These are phyloP conservation scores for Orthonychiurus folsomi DNA, from an alignment of 2,888 invertebrate genomes.

Conservation along the genomic window DNA sequence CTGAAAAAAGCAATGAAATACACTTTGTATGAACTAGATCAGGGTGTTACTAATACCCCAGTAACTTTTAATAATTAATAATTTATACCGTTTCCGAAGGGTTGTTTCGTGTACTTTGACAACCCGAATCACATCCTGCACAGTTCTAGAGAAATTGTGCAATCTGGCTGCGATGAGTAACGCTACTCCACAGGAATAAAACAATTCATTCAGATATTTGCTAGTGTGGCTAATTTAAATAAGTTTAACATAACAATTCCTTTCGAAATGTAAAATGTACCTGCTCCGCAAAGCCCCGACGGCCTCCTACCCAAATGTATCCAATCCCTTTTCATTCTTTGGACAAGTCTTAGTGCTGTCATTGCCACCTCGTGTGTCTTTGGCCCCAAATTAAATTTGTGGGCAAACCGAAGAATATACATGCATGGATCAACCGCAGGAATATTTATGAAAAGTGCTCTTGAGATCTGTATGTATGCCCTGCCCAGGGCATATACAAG, in stretches of 20 bases:
- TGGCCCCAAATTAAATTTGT: slow-evolving; percentile 79
- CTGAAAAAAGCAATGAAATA: slow-evolving; percentile 45
- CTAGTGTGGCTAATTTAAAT: too few species aligned
- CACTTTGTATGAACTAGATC: background rate
- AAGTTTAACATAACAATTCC: too few species aligned
- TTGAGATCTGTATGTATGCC: slow-evolving; percentile 79
- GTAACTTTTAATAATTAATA: too few species aligned
- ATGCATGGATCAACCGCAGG: slow-evolving; percentile 89
- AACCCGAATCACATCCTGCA: slow-evolving; percentile 80
- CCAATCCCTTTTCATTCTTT: slow-evolving; percentile 96
- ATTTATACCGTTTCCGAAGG: slow-evolving; percentile 63
- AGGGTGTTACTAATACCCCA: too few species aligned
- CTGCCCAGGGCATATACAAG: slow-evolving; percentile 89
- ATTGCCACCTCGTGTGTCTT: slow-evolving; percentile 91
- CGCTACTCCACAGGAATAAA: slow-evolving; percentile 53
- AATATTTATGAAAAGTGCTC: slow-evolving; percentile 80
- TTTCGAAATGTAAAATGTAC: slow-evolving; percentile 47
- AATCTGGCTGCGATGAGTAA: slow-evolving; percentile 86
- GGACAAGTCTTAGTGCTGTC: slow-evolving; percentile 86
- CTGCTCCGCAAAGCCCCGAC: slow-evolving; percentile 95
- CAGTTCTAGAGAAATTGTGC: slow-evolving; percentile 80
- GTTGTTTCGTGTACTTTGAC: slow-evolving; percentile 94
- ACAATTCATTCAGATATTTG: background rate
- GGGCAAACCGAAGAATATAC: slow-evolving; percentile 89
- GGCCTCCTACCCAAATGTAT: slow-evolving; percentile 93